These are phyloP conservation scores for Xestia c-nigrum DNA, from an alignment of 2,888 invertebrate genomes.

Conservation along the genomic window DNA sequence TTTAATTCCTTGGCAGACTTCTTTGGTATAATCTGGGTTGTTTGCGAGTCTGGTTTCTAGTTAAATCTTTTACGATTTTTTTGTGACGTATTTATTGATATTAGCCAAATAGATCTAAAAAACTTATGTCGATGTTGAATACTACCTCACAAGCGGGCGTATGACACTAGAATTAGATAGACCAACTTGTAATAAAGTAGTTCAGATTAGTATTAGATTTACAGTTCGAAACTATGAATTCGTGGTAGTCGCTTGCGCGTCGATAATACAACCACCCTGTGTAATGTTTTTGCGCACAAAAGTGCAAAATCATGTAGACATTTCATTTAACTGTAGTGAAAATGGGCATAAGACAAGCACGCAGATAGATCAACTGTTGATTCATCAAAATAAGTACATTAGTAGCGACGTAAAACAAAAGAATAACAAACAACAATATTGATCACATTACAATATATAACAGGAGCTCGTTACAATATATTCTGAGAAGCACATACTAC, in stretches of 20 bases:
- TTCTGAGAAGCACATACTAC: constrained; percentile 37
- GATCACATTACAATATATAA: constrained; percentile 36
- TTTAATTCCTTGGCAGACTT: constrained; percentile 33
- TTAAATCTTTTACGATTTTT: neutral
- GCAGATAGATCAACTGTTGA: neutral
- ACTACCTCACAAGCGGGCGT: too few relatives aligned
- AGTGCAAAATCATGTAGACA: neutral
- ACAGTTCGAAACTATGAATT: too few relatives aligned
- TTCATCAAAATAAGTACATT: constrained; percentile 4
- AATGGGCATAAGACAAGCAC: neutral
- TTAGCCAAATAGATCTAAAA: neutral
- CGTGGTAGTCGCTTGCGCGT: too few relatives aligned
- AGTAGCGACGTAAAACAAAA: constrained; percentile 19
- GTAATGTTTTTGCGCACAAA: neutral
- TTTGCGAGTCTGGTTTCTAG: neutral
- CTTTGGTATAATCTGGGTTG: neutral
- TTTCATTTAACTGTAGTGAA: neutral
- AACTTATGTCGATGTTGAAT: too few relatives aligned
- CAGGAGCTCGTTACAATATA: constrained; percentile 26
- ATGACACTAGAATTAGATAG: too few relatives aligned
- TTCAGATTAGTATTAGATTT: too few relatives aligned
- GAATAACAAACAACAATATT: constrained; percentile 25
- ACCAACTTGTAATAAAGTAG: too few relatives aligned
- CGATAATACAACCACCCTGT: too few relatives aligned
- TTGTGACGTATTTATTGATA: neutral